phyloP scores from a whole-genome alignment of 2,888 invertebrate species.

The Plagodis dolabraria region DNA sequence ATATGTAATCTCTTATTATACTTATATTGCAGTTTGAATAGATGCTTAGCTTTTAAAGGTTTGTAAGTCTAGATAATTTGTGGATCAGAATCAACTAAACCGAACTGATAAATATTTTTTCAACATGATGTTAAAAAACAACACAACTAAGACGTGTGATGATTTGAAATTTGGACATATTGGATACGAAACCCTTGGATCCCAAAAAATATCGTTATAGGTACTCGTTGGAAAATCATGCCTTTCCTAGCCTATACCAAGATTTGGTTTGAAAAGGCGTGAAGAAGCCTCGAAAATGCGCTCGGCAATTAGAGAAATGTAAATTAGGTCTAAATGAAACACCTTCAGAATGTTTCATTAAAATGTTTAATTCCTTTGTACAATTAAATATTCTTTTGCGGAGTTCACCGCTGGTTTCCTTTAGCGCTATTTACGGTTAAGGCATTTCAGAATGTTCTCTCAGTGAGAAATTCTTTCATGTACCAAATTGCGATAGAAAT shows the following conservation, averaged over 20 bases:
- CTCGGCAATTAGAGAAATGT: slow-evolving; percentile 17
- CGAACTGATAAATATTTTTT: no score
- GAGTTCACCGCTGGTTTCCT: slow-evolving; percentile 19
- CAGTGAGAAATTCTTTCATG: slow-evolving; percentile 19
- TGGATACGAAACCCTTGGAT: no score
- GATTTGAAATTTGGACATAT: no score
- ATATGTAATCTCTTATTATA: no score
- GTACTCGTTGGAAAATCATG: background rate
- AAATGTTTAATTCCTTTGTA: slow-evolving; percentile 32
- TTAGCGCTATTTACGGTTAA: slow-evolving; percentile 15
- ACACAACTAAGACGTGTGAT: no score
- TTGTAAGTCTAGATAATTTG: no score
- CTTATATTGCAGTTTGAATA: no score
- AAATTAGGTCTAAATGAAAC: slow-evolving; percentile 12
- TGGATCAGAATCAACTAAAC: no score
- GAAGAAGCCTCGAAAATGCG: slow-evolving; percentile 9
- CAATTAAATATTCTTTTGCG: slow-evolving; percentile 34
- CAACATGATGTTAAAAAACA: no score
- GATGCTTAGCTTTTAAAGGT: no score
- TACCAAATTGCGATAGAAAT: slow-evolving; percentile 22
- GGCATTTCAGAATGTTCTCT: slow-evolving; percentile 20
- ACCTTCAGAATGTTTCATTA: slow-evolving; percentile 19
- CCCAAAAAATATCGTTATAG: background rate
- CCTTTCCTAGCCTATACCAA: background rate
- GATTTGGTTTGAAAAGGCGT: slow-evolving; percentile 3